Conservation (phyloP, 2,888 invertebrate species). For the Catotricha subobsoleta region DNA sequence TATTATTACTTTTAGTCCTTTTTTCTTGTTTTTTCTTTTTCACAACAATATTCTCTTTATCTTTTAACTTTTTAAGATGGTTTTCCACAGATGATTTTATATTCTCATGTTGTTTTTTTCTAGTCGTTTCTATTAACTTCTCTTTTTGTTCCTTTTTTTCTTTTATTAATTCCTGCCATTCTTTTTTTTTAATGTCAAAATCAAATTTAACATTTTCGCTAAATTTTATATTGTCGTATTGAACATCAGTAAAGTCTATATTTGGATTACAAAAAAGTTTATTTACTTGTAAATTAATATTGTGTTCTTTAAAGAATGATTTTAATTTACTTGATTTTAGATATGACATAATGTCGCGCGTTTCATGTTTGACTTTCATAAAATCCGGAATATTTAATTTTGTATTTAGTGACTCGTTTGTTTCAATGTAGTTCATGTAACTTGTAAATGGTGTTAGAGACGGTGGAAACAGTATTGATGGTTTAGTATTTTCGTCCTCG, state of each 20-base stretch:
- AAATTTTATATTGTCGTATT: neutral
- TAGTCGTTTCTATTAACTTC: neutral
- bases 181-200: constrained; percentile 15
- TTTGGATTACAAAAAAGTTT: constrained; percentile 11
- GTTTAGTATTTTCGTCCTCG: neutral
- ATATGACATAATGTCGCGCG: constrained; percentile 18
- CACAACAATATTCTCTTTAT: neutral
- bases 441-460: constrained; percentile 4
- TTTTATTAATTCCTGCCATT: constrained; percentile 17
- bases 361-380: constrained; percentile 20
- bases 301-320: constrained; percentile 13
- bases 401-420: constrained; percentile 2
- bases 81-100: neutral
- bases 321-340: constrained; percentile 15
- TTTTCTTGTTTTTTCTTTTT: neutral
- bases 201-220: constrained; percentile 11
- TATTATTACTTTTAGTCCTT: constrained; percentile 13
- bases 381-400: constrained; percentile 17
- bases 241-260: neutral
- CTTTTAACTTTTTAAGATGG: neutral
- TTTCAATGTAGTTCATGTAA: constrained; percentile 20
- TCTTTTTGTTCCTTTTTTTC: constrained; percentile 3
- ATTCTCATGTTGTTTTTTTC: neutral
- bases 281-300: constrained; percentile 13
- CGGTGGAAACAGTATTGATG: constrained; percentile 3